Evolutionary conservation across 2,113 vertebrate genomes (phyloP).

Genomic region (Pelmatolapia mariae): DNA sequence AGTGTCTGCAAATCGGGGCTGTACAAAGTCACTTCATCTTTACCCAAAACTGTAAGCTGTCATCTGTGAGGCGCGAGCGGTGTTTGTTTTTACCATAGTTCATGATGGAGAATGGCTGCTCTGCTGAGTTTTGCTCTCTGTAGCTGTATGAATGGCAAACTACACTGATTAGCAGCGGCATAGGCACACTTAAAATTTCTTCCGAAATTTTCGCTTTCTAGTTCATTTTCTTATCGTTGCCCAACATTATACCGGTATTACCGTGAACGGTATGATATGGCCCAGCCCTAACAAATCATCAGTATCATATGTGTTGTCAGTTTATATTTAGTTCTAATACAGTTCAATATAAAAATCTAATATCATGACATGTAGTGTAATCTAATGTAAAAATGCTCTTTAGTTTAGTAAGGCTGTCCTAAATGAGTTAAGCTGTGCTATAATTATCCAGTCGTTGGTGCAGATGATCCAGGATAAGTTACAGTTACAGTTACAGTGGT

Average conservation of each 20-base stretch:
- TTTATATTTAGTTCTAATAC: not conserved
- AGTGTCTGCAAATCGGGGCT: too few species aligned
- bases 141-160: too few species aligned
- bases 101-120: too few species aligned
- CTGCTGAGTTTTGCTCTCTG: too few species aligned
- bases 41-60: too few species aligned
- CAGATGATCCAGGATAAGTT: not conserved
- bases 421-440: not conserved
- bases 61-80: too few species aligned
- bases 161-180: too few species aligned
- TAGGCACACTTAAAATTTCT: too few species aligned
- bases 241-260: rapidly evolving
- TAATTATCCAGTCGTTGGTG: not conserved
- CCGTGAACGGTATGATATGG: rapidly evolving
- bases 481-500: not conserved
- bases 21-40: too few species aligned
- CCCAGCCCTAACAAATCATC: rapidly evolving
- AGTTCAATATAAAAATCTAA: not conserved
- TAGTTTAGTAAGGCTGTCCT: not conserved
- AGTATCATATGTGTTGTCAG: not conserved
- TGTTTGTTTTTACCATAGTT: too few species aligned
- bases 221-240: rapidly evolving
- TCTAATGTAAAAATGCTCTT: not conserved
- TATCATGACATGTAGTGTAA: not conserved
- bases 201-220: too few species aligned